Base-by-base conservation (phyloP, 1,140 invertebrate genomes). In the Capitella teleta region DNA sequence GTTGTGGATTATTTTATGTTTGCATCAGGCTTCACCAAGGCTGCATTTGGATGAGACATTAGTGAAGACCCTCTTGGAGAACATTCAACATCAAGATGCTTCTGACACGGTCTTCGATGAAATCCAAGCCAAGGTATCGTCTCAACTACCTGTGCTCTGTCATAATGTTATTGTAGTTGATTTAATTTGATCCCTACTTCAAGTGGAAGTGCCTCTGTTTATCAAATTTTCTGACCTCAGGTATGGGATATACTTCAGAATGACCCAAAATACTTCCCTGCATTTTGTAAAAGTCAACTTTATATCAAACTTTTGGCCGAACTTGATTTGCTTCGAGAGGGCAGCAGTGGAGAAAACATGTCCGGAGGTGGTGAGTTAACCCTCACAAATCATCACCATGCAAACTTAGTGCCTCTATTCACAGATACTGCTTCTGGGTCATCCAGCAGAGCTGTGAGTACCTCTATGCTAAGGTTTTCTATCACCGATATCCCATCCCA, bases 31-130 rank as follows among this genome's bases (percentile, higher is more conserved):
- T 18, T 76, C 79, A 16, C 77, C 79, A 3, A 78, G 77, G 61
- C 67, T 87, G 3, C 74, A 78, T 52, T 59, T 88, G 6, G 82
- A 83, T 51, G 80, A 84, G 52, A 62, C 62, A 36, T 62, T 85
- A 6, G 73, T 82, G 1, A 81, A 82, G 49, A 77, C 72, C 59
- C 72, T 87, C 28, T 58, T 82, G 19, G 72, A 75, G 47, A 78
- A 79, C 58, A 80, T 87, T 49, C 79, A 79, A 58, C 80, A 76
- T 52, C 72, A 77, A 56, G 59, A 63, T 47, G 63, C 82, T 10
- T 75, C 78, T 3, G 63, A 62, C 38, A 82, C 87, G 3, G 87
- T 87, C 79, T 94, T 95, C 73, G 88, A 93, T 68, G 83, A 87
- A 49, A 77, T 88, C 10, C 83, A 90, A 68, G 58, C 66, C 16